Percentiles rank a stretch among this genome's conserved stretches.
Conservation (phyloP, 2,888 invertebrate genomes). For the Leuctra nigra region DNA sequence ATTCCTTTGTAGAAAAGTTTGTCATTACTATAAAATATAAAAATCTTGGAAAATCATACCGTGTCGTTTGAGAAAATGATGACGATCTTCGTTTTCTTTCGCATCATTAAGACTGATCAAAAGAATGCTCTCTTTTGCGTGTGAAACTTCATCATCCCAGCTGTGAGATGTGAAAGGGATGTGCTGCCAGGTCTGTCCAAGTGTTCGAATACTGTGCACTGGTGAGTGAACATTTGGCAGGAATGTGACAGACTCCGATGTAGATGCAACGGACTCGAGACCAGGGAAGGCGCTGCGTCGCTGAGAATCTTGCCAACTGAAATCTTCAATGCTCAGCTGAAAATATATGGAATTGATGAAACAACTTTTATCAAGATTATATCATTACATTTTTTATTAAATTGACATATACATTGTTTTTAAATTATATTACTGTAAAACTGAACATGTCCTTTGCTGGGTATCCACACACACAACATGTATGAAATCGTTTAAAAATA, state of each 20-base stretch:
- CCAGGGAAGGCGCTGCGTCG: slow-evolving; percentile 19
- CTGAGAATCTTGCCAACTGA: slow-evolving; percentile 43
- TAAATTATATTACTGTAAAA: no score
- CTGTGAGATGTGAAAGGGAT: slow-evolving; percentile 4
- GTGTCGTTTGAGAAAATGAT: slow-evolving; percentile 52
- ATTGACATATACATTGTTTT: no score
- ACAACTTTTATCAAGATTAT: no score
- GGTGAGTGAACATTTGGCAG: slow-evolving; percentile 21
- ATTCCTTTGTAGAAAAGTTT: not conserved
- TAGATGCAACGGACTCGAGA: slow-evolving; percentile 8
- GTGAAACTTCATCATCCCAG: not conserved
- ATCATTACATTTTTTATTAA: no score
- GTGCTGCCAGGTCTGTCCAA: slow-evolving; percentile 10
- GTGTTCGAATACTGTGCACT: slow-evolving; percentile 1
- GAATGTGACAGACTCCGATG: slow-evolving; percentile 11
- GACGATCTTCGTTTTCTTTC: slow-evolving; percentile 43
- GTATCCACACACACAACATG: no score
- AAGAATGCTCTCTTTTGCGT: slow-evolving; percentile 15
- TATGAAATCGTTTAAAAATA: no score
- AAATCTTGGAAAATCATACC: slow-evolving; percentile 34
- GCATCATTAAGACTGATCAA: slow-evolving; percentile 32
- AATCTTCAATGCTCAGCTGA: slow-evolving; percentile 51
- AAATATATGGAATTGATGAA: no score
- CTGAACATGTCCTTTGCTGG: no score
- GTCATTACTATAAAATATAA: not conserved